Base-by-base conservation (phyloP, 2,113 vertebrate species). In the Micronycteris hirsuta region DNA sequence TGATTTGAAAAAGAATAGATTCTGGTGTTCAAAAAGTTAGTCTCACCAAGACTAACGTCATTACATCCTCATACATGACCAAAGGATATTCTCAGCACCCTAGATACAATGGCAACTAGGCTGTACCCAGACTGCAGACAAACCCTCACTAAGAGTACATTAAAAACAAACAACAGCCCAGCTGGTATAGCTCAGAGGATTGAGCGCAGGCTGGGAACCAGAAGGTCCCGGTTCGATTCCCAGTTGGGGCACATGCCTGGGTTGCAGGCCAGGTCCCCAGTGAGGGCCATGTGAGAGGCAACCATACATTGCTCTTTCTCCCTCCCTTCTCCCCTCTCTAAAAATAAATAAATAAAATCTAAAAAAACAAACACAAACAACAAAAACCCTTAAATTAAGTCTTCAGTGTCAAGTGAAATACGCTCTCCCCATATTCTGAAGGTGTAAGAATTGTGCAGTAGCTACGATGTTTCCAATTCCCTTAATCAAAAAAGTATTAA, bases 31-130 rank as follows among this genome's bases (percentile, higher is more conserved):
- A 89, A 89, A 90, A 88, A 94, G 78, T 61, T 61, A 74, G 49
- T 68, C 65, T 95, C 58, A 70, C 70, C 38, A 94, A 49, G 36
- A 70, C 24, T 95, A 89, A 97, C 86, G n/a, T 45, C 94, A 77
- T 36, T 36, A 84, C 13, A 4, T 84, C 22, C 86, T 36, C 26
- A 86, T 7, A 16, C 1, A 89, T 14, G 36, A 91, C 17, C 52
- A 70, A 56, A 91, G 19, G 71, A 85, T 61, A 71, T 16, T 71
- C 81, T 94, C 45, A 68, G 33, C 0, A 38, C 11, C 17, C 33
- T 71, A 61, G 15, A 33, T 12, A 94, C 17, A 70, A 33, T 5
- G 49, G 67, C 74, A 92, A 73, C 16, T 15, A 88, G 4, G 20
- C 15, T 74, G 7, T 41, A 82, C 63, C 12, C 49, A 90, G 41